phyloP scores from a whole-genome alignment of 1,140 invertebrate species.

The Trinorchestia longiramus region DNA sequence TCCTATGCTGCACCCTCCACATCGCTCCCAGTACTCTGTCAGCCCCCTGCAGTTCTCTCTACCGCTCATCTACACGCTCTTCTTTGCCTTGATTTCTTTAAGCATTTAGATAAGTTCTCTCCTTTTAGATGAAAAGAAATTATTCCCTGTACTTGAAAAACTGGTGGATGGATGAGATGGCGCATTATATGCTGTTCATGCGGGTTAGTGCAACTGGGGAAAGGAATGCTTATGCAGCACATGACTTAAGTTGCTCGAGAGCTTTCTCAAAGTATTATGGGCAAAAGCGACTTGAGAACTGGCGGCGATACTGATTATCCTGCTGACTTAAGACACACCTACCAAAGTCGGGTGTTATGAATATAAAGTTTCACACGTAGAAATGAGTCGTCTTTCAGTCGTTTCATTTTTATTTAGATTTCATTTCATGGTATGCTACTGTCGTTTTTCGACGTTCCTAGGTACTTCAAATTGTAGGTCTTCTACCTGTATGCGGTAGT shows the following conservation, averaged over 20 bases:
- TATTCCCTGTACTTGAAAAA: background rate
- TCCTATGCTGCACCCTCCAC: conserved; percentile 11
- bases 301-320: background rate
- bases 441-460: background rate
- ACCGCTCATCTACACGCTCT: conserved; percentile 55
- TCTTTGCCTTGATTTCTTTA: background rate
- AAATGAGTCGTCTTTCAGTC: background rate
- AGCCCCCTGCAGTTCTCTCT: conserved; percentile 51
- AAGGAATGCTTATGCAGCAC: background rate
- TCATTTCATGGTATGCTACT: background rate
- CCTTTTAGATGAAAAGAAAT: background rate
- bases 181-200: background rate
- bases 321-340: background rate
- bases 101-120: background rate
- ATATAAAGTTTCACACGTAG: background rate
- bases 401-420: background rate
- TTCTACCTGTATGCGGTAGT: conserved; percentile 10
- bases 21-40: conserved; percentile 53
- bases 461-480: background rate
- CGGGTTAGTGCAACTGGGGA: background rate
- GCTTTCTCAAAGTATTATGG: background rate
- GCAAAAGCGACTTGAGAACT: background rate
- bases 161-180: background rate
- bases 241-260: background rate
- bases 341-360: background rate